Evolutionary conservation across 2,888 invertebrate genomes (phyloP).

Genomic region (Diplolepis rosae): DNA sequence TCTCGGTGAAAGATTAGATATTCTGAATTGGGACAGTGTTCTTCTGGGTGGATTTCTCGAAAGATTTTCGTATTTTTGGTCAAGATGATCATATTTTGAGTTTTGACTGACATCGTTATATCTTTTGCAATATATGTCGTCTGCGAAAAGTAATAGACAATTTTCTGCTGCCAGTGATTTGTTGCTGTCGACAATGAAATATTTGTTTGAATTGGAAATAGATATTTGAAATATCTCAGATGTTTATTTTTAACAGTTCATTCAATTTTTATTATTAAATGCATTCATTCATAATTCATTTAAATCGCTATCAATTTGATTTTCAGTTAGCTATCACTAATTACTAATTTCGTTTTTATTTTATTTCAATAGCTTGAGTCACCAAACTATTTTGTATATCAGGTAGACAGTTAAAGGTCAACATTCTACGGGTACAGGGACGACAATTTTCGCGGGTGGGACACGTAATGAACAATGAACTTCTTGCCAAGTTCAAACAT

Average conservation of each 20-base stretch:
- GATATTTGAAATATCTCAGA: background rate
- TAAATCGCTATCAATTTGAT: too few relatives aligned
- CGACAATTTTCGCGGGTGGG: conserved; percentile 26
- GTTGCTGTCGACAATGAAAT: background rate
- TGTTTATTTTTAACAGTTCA: too few relatives aligned
- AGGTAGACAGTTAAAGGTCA: conserved; percentile 20
- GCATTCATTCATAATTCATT: too few relatives aligned
- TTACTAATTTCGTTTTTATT: too few relatives aligned
- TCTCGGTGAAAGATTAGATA: conserved; percentile 40
- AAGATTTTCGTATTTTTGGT: conserved; percentile 28
- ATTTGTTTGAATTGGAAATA: conserved; percentile 6
- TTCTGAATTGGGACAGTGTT: conserved; percentile 47
- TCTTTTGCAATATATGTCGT: conserved; percentile 9
- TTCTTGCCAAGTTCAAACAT: conserved; percentile 20
- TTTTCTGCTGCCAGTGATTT: conserved; percentile 3
- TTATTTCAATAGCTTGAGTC: background rate
- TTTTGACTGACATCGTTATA: conserved; percentile 14
- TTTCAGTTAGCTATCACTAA: too few relatives aligned
- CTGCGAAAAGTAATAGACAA: background rate
- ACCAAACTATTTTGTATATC: conserved; percentile 12
- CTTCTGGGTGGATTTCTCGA: conserved; percentile 3
- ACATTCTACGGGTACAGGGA: conserved; percentile 29
- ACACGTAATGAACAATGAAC: conserved; percentile 10
- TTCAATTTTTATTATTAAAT: too few relatives aligned
- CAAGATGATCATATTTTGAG: conserved; percentile 12